Conservation (phyloP, 1,140 invertebrate species). For the Leptoteleia sp. region DNA sequence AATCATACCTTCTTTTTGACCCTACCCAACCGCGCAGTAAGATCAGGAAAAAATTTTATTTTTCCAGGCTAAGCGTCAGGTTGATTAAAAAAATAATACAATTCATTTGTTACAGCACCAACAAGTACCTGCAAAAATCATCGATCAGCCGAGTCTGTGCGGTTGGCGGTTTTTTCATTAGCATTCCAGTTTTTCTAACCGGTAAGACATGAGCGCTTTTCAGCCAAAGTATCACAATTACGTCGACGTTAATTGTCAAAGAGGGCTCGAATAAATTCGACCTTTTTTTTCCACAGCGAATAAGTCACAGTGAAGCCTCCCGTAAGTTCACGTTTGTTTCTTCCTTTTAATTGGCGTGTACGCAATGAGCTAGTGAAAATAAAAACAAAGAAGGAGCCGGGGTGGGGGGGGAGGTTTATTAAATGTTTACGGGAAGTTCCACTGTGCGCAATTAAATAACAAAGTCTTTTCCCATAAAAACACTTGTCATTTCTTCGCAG, state of each 20-base stretch:
- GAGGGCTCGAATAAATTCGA: conserved; percentile 20
- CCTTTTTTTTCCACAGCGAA: conserved; percentile 13
- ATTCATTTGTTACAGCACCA: conserved; percentile 86
- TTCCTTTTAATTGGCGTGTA: conserved; percentile 6
- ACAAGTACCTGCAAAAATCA: conserved; percentile 94
- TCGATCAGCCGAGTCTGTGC: conserved; percentile 94
- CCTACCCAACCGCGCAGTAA: no score
- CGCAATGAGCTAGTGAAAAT: conserved; percentile 1
- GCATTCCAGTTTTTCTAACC: conserved; percentile 95
- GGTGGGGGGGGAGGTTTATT: no score
- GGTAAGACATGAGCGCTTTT: conserved; percentile 83
- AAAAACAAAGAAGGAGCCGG: conserved; percentile 3
- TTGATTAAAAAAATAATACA: conserved; percentile 15
- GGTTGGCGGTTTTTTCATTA: conserved; percentile 95
- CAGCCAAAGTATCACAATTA: conserved; percentile 39
- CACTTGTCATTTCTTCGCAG: conserved; percentile 83
- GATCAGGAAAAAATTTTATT: no score
- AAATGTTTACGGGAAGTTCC: neutral
- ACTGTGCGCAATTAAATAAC: conserved; percentile 4
- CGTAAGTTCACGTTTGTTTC: conserved; percentile 1
- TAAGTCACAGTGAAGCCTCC: neutral
- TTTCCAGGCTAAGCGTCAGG: conserved; percentile 9
- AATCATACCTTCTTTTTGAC: no score
- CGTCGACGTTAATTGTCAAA: conserved; percentile 27
- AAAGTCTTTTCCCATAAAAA: conserved; percentile 23